Evolutionary conservation across 2,797 vertebrate genomes (phyloP), one percentile per base, ranked within the genome.

Genomic region (Pangasius mekongensis): DNA sequence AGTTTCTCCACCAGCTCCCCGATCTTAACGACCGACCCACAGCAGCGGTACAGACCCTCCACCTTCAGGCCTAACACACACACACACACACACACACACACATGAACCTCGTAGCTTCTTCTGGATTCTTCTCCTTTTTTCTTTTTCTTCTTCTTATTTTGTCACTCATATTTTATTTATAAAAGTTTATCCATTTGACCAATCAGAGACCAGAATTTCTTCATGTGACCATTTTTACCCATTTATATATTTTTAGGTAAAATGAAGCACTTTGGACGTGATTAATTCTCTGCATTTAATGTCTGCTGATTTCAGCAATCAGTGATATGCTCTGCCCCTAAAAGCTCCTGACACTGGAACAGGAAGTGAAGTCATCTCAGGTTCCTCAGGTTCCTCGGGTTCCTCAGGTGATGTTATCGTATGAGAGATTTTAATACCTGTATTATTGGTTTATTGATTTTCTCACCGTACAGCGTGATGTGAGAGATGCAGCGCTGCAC

Each of bases 1-100:
- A 97, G 92, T 8, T 86, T 89, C 43, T 94, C 93, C 60, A 96
- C 94, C 88, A 97, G 87, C 77, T 81, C 89, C 14, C 8, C 88
- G 16, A 96, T 92, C 88, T 95, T 96, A 49, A 87, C 0, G n/a
- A 88, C 91, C 0, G 94, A 80, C 5, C 96, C 96, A 73, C 95
- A 96, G 69, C 96, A 95, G 0, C 96, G 93, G 88, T 97, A 97
- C 67, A 97, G 81, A 0, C 96, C 96, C 11, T 96, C 95, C 83
- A 96, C 93, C 74, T 93, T 95, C 56, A 97, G 91, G 84, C 96
- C 96, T 96, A 89, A 83, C 22, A 86, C 52, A 71, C 56, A 89
- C 76, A 84, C 73, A 80, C 20, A 52, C 54, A 69, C 43, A 74
- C 54, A 84, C 71, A 78, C 18, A 49, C 60, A 74, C 39, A 74